Evolutionary conservation across 2,888 invertebrate species (phyloP).

Genomic region (Thumatha senex): DNA sequence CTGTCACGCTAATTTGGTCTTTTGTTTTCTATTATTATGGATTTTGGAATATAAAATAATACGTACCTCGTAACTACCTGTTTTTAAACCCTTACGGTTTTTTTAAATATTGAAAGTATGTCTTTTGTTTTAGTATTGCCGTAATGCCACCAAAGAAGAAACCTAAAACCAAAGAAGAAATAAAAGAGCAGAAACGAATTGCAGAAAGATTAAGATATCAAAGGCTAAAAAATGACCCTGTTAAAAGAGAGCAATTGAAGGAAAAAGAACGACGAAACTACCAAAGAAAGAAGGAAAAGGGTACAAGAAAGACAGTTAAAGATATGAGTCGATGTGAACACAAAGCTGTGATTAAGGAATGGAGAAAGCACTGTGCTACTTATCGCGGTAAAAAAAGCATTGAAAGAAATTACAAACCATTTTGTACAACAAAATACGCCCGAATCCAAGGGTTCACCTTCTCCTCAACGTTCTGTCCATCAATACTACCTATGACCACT

Average conservation of each 20-base stretch:
- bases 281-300: constrained; percentile 12
- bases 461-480: constrained; percentile 2
- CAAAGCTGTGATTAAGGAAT: constrained; percentile 15
- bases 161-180: constrained; percentile 16
- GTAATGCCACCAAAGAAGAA: constrained; percentile 8
- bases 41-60: constrained; percentile 6
- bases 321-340: constrained; percentile 28
- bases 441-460: constrained; percentile 1
- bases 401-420: constrained; percentile 23
- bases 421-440: constrained; percentile 14
- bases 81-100: neutral
- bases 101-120: constrained; percentile 2
- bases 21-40: constrained; percentile 7
- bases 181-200: constrained; percentile 8
- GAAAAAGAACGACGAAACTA: constrained; percentile 1
- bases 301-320: constrained; percentile 22
- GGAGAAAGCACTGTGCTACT: constrained; percentile 15
- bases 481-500: constrained; percentile 9
- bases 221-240: constrained; percentile 16
- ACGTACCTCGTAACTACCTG: neutral
- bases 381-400: constrained; percentile 16
- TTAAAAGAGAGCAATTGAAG: constrained; percentile 15
- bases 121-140: constrained; percentile 9
- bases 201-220: constrained; percentile 15
- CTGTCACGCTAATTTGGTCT: constrained; percentile 3